Conservation (phyloP, 2,797 vertebrate species). For the Gouania willdenowi region DNA sequence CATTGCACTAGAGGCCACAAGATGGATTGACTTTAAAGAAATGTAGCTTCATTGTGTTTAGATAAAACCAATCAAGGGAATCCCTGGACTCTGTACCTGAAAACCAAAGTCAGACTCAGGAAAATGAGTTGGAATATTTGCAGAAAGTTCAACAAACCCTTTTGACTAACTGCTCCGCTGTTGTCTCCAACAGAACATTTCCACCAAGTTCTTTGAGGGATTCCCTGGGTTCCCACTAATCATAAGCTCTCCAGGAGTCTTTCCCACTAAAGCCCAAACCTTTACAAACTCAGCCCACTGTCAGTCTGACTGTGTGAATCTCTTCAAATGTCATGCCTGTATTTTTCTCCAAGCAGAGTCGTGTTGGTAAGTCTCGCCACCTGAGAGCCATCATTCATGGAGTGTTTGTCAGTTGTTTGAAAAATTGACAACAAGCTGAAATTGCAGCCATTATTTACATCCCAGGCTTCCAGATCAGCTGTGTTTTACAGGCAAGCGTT, state of each 20-base stretch:
- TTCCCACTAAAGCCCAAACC: slow-evolving; percentile 11
- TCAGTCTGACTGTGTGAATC: slow-evolving; percentile 34
- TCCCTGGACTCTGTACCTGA: slow-evolving; percentile 32
- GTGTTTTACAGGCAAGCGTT: slow-evolving; percentile 32
- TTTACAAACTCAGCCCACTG: slow-evolving; percentile 11
- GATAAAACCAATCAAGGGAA: slow-evolving; percentile 35
- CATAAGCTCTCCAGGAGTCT: slow-evolving; percentile 22
- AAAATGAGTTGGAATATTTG: slow-evolving; percentile 10
- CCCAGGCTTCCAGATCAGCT: slow-evolving; percentile 47
- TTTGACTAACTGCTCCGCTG: slow-evolving; percentile 14
- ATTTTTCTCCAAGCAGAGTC: slow-evolving; percentile 34
- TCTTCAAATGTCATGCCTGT: slow-evolving; percentile 37
- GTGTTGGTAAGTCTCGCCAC: slow-evolving; percentile 36
- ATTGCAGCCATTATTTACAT: slow-evolving; percentile 58
- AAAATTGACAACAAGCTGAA: slow-evolving; percentile 56
- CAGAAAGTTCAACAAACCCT: neutral
- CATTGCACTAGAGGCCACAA: slow-evolving; percentile 3
- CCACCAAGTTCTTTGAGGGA: slow-evolving; percentile 7
- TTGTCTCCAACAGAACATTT: slow-evolving; percentile 9
- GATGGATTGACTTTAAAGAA: slow-evolving; percentile 38
- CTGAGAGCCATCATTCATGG: slow-evolving; percentile 55
- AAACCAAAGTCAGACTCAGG: slow-evolving; percentile 24
- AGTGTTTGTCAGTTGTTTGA: slow-evolving; percentile 61
- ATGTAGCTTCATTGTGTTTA: slow-evolving; percentile 43
- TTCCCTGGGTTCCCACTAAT: slow-evolving; percentile 13